A percentile compares a stretch with the other conserved stretches of the same genome.
These are phyloP conservation scores for Camarhynchus parvulus DNA, from an alignment of 2,113 vertebrate species.

Conservation along the genomic window DNA sequence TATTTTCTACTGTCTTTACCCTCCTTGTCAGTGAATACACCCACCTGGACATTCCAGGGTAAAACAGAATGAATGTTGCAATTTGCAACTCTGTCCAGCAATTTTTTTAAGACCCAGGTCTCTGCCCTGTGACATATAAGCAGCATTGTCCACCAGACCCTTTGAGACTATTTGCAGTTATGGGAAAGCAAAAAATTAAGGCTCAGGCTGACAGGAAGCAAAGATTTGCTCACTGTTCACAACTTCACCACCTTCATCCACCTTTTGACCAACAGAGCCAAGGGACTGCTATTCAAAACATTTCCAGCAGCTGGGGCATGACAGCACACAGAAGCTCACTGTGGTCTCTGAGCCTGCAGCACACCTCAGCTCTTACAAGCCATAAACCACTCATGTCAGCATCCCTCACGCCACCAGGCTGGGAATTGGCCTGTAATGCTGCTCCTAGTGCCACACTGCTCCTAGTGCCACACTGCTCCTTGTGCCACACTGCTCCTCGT, in stretches of 20 bases:
- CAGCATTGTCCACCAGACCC: neutral
- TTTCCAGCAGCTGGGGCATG: conserved; percentile 7
- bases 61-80: conserved; percentile 15
- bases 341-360: neutral
- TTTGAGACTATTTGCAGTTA: neutral
- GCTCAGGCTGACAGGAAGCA: neutral
- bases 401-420: neutral
- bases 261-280: conserved; percentile 49
- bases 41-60: neutral
- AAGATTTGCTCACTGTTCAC: conserved; percentile 47
- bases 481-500: no score
- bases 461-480: neutral
- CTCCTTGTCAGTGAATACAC: neutral
- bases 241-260: conserved; percentile 35
- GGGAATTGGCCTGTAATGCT: neutral
- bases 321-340: neutral
- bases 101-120: neutral
- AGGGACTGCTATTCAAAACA: conserved; percentile 21
- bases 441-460: neutral
- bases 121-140: neutral
- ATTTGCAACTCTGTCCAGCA: neutral
- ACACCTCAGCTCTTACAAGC: neutral
- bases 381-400: neutral
- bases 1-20: neutral
- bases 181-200: conserved; percentile 17